phyloP scores from a whole-genome alignment of 2,113 vertebrate species.

The Microcebus jonahi region DNA sequence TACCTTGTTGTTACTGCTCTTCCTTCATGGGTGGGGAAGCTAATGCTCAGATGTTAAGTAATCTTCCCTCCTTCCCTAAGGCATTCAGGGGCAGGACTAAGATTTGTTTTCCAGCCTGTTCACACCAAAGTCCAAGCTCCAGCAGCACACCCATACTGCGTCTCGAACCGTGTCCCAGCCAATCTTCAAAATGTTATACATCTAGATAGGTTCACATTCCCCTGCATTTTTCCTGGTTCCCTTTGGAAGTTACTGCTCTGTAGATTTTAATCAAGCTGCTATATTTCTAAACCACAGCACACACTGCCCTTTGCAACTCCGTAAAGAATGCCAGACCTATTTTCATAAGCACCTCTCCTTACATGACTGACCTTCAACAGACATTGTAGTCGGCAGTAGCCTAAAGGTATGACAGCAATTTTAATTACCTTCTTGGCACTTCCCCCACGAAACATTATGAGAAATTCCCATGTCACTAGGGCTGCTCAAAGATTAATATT shows the following conservation, averaged over 20 bases:
- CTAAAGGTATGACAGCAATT: slow-evolving; percentile 69
- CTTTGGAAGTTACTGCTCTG: background rate
- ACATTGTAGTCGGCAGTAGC: slow-evolving; percentile 23
- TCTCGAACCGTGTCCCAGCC: background rate
- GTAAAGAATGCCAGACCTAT: slow-evolving; percentile 52
- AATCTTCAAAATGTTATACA: background rate
- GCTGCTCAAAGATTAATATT: slow-evolving; percentile 58
- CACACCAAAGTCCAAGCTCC: background rate
- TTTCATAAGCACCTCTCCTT: slow-evolving; percentile 62
- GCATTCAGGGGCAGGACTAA: background rate
- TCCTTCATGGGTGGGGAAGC: background rate
- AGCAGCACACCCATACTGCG: background rate
- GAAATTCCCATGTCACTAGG: slow-evolving; percentile 48
- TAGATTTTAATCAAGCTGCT: slow-evolving; percentile 51
- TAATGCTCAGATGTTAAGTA: background rate
- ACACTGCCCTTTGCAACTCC: slow-evolving; percentile 45
- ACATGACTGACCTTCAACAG: slow-evolving; percentile 65
- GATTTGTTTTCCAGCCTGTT: background rate
- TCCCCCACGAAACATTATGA: slow-evolving; percentile 17
- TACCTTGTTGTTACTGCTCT: background rate
- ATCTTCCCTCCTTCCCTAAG: background rate
- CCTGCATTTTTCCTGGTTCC: background rate
- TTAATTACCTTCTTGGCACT: slow-evolving; percentile 73
- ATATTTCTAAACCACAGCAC: slow-evolving; percentile 28
- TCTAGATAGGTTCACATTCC: background rate